Evolutionary conservation across 2,113 vertebrate genomes (phyloP).

Genomic region (Donacobius atricapilla): DNA sequence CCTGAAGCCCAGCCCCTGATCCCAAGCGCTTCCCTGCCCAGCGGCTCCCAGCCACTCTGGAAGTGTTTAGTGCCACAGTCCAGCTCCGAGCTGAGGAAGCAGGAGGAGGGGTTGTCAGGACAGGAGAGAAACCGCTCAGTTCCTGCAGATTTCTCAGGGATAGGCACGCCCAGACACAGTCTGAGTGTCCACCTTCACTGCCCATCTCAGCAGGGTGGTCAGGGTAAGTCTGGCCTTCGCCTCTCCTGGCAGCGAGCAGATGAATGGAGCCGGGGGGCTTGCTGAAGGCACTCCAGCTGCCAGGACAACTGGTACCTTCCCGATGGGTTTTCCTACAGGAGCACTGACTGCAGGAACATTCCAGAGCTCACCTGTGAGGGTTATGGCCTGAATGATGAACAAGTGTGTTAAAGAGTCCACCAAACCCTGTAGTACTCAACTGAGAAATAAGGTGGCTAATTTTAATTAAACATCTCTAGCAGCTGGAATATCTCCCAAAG

Average conservation of each 20-base stretch:
- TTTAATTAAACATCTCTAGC: neutral
- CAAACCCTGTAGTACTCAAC: neutral
- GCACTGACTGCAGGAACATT: neutral
- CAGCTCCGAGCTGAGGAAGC: constrained; percentile 72
- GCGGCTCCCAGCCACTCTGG: constrained; percentile 79
- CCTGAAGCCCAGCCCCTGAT: constrained; percentile 80
- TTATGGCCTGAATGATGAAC: neutral
- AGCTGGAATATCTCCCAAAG: neutral
- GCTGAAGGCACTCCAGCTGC: neutral
- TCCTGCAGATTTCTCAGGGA: constrained; percentile 53
- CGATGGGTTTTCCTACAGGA: neutral
- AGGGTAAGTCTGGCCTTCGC: constrained; percentile 78
- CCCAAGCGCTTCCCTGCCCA: constrained; percentile 66
- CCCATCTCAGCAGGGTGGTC: constrained; percentile 79
- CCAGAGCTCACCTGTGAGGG: neutral
- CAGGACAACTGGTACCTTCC: neutral
- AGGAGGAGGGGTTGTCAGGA: constrained; percentile 64
- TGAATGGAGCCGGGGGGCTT: neutral
- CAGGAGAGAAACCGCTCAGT: constrained; percentile 54
- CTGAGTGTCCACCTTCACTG: constrained; percentile 75
- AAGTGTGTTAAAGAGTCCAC: neutral
- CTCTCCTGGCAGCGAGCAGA: neutral
- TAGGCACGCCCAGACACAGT: constrained; percentile 65
- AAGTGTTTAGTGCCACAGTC: constrained; percentile 79
- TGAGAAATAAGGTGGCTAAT: neutral